Evolutionary conservation across 2,888 invertebrate species (phyloP), one percentile per base, ranked within the genome.

Genomic region (Hydraecia micacea): DNA sequence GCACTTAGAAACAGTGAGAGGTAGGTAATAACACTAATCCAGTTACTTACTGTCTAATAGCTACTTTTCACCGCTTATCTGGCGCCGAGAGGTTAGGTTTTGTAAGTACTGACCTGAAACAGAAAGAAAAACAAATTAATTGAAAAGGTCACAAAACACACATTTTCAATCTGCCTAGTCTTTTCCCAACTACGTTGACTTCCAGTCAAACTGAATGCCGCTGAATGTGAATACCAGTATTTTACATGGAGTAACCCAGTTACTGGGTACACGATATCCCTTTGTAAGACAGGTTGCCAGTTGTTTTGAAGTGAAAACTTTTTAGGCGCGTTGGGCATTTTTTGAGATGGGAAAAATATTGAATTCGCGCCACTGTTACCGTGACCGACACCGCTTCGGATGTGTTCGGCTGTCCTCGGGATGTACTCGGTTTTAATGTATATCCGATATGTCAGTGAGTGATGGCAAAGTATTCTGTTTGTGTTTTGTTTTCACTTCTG

Each of bases 101-200:
- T 52, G 21, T n/a, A 7, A 36, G 7, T 42, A 82, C 83, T 73
- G 25, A 82, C 82, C 82, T 82, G 82, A 25, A 78, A 82, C 55
- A 78, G 49, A 67, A 63, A 6, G 36, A 70, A 67, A 42, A 62
- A 11, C 0, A 4, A 36, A 49, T 68, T 18, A 18, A 49, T 46
- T 25, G 3, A 18, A 69, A 46, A 36, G 55, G 3, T 36, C 52
- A 70, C 11, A n/a, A 18, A 70, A 55, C 6, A 25, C 13, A 15
- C 32, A 67, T 28, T 32, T 68, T 68, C 25, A 32, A 25, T 68
- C 28, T 49, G 4, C 28, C 8, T 49, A 49, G 28, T 11, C 11
- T 21, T 21, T 42, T n/a, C 9, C 1, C 18, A 42, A 28, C 3
- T 42, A 42, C 0, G 5, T n/a, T n/a, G 5, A 6, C 11, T 42